Percentiles rank a stretch among this genome's conserved stretches.
Conservation (phyloP, 2,797 vertebrate genomes). For the Rhinella marina region DNA sequence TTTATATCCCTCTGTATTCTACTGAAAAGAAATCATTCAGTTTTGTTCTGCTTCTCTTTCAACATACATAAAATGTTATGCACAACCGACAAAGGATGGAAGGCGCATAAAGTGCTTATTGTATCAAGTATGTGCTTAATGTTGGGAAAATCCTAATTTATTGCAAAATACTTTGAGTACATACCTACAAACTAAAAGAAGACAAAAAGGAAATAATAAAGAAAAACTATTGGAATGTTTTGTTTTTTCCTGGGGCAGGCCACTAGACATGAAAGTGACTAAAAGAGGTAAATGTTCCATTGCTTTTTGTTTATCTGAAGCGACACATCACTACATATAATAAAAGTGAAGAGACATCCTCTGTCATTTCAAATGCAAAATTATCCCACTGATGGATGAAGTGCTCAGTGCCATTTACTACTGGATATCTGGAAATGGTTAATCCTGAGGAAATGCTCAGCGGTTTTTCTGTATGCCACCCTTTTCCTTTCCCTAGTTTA, state of each 20-base stretch:
- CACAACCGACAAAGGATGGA: background rate
- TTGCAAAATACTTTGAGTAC: background rate
- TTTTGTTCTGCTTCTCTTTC: conserved; percentile 3
- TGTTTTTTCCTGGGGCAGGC: conserved; percentile 37
- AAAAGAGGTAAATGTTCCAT: conserved; percentile 55
- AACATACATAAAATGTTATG: background rate
- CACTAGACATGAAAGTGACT: conserved; percentile 61
- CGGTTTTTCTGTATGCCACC: background rate
- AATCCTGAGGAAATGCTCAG: background rate
- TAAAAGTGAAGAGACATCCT: conserved; percentile 62
- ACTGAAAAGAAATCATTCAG: background rate
- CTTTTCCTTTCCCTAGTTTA: background rate
- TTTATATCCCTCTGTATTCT: background rate
- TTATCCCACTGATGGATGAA: conserved; percentile 55
- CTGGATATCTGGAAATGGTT: conserved; percentile 12
- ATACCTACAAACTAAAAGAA: background rate
- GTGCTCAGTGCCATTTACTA: conserved; percentile 32
- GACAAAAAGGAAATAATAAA: background rate
- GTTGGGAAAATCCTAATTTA: background rate
- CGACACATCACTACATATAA: conserved; percentile 50
- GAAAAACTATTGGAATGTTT: background rate
- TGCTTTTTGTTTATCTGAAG: conserved; percentile 61
- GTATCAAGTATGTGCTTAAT: background rate
- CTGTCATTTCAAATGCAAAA: conserved; percentile 66
- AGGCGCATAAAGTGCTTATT: background rate